A percentile compares a stretch with the other conserved stretches of the same genome.
Evolutionary conservation across 2,797 vertebrate species (phyloP).

Genomic region (Danio kyathit): DNA sequence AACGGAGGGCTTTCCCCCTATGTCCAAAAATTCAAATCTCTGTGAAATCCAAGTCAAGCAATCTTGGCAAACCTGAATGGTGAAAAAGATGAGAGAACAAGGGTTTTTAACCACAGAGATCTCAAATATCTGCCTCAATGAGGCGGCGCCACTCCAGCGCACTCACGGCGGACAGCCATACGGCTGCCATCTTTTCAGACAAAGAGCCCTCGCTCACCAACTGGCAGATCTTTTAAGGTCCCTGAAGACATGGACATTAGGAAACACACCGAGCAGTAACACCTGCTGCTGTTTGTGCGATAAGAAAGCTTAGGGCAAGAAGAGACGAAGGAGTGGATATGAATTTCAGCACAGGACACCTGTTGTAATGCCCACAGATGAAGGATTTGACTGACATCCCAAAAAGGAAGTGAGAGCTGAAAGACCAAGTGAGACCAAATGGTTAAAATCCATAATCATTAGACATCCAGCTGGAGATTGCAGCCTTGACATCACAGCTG

Average conservation of each 20-base stretch:
- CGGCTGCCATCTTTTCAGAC: conserved; percentile 21
- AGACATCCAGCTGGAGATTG: conserved; percentile 1
- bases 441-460: neutral
- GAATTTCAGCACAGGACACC: conserved; percentile 69
- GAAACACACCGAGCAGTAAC: conserved; percentile 18
- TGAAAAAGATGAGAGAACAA: conserved; percentile 64
- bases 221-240: conserved; percentile 8
- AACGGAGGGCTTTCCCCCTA: conserved; percentile 38
- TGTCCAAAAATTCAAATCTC: conserved; percentile 55
- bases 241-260: conserved; percentile 17
- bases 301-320: conserved; percentile 11
- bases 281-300: conserved; percentile 61
- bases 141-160: neutral
- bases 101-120: conserved; percentile 45
- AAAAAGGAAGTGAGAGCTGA: conserved; percentile 12
- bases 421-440: neutral
- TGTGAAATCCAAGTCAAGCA: conserved; percentile 76
- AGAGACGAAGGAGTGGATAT: neutral
- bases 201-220: conserved; percentile 30
- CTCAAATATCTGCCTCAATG: conserved; percentile 56
- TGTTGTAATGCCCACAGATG: conserved; percentile 61
- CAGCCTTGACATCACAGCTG: conserved; percentile 62
- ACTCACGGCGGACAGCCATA: conserved; percentile 2
- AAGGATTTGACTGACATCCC: conserved; percentile 51
- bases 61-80: conserved; percentile 69